A percentile compares a stretch with the other conserved stretches of the same genome.
Evolutionary conservation across 2,113 vertebrate genomes (phyloP).

Genomic region (Acrocephalus arundinaceus): DNA sequence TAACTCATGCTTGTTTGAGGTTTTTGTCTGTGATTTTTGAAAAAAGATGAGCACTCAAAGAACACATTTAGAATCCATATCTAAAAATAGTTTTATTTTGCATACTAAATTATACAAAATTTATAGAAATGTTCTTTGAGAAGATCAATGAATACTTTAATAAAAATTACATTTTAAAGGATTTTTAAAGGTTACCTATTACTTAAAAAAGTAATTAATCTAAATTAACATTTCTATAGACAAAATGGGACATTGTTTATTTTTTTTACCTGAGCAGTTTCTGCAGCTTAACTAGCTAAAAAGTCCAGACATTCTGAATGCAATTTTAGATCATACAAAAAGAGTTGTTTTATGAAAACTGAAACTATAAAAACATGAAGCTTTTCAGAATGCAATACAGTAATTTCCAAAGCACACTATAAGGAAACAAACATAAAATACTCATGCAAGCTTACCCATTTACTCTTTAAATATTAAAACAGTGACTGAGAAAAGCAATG

Average conservation of each 20-base stretch:
- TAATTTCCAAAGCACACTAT: neutral
- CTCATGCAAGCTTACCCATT: slow-evolving; percentile 27
- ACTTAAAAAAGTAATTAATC: neutral
- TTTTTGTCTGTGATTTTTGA: neutral
- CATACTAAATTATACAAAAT: neutral
- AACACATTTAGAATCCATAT: neutral
- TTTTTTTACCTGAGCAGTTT: neutral
- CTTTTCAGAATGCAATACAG: neutral
- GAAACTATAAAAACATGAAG: neutral
- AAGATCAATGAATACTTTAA: neutral
- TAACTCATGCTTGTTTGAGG: neutral
- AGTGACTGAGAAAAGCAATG: neutral
- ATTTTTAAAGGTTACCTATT: neutral
- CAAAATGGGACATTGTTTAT: neutral
- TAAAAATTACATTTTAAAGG: neutral
- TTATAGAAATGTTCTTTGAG: neutral
- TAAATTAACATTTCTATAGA: neutral
- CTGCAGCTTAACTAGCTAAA: neutral
- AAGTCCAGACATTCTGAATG: neutral
- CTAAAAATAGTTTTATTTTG: neutral
- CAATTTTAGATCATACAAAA: neutral
- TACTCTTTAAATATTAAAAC: slow-evolving; percentile 33
- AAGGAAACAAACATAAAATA: neutral
- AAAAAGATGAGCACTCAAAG: neutral
- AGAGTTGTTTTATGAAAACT: neutral